These are phyloP conservation scores for Lasius fuliginosus DNA, from an alignment of 2,888 invertebrate species.

Conservation along the genomic window DNA sequence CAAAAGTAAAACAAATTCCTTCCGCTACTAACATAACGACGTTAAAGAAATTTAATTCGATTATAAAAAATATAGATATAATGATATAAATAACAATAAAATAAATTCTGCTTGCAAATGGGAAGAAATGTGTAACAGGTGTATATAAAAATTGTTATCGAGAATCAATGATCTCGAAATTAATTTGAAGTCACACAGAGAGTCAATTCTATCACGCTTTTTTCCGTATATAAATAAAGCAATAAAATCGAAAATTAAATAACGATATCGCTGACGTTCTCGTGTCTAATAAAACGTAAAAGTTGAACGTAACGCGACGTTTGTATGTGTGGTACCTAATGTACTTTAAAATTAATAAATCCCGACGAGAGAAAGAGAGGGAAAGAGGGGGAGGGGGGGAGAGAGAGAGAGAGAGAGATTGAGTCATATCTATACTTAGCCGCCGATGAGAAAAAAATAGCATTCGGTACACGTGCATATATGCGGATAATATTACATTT, in stretches of 20 bases:
- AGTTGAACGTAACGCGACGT: neutral
- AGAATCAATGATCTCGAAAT: neutral
- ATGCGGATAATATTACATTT: conserved; percentile 15
- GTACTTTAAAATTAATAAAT: conserved; percentile 26
- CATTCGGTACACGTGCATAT: conserved; percentile 36
- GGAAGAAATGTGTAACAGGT: neutral
- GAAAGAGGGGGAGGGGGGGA: neutral
- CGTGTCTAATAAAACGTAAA: neutral
- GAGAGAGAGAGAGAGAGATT: neutral
- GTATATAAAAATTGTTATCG: no score
- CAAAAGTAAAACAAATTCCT: neutral
- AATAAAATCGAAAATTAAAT: neutral
- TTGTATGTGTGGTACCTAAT: neutral
- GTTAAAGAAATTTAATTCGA: neutral
- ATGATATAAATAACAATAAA: neutral
- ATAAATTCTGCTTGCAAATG: neutral
- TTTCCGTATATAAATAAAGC: neutral
- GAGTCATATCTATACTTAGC: conserved; percentile 29
- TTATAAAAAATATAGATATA: neutral
- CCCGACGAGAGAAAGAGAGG: neutral
- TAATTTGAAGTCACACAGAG: neutral
- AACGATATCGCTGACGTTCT: neutral
- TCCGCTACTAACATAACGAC: neutral
- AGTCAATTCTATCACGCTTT: neutral
- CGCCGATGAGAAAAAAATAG: conserved; percentile 38